Percentiles rank a stretch among this genome's conserved stretches.
phyloP scores from a whole-genome alignment of 2,797 vertebrate genomes.

The Sciurus carolinensis region DNA sequence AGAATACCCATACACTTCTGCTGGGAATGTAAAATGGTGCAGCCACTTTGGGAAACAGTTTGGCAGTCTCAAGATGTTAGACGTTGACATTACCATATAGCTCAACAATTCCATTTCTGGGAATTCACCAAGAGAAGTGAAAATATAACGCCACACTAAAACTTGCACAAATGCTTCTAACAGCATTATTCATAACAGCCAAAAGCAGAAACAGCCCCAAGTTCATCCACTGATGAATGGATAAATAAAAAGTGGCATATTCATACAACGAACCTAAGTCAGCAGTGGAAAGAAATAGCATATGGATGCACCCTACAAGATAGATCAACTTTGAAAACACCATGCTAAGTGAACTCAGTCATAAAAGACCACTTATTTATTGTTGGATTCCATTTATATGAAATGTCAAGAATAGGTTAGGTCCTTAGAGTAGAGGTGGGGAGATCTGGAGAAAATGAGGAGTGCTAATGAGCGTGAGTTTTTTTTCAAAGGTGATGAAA shows the following conservation, averaged over 20 bases:
- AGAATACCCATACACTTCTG: neutral
- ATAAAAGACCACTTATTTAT: neutral
- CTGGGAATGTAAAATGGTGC: neutral
- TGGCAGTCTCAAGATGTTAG: conserved; percentile 48
- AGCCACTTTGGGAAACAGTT: neutral
- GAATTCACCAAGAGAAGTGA: conserved; percentile 39
- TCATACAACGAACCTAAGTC: neutral
- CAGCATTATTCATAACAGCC: neutral
- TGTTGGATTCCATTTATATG: neutral
- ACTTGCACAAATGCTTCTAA: neutral
- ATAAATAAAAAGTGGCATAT: neutral
- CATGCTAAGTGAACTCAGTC: neutral
- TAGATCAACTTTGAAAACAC: neutral
- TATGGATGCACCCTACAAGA: neutral
- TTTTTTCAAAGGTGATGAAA: conserved; percentile 19
- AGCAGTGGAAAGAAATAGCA: conserved; percentile 6
- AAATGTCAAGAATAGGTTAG: neutral
- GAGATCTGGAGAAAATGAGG: neutral
- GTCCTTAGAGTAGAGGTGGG: neutral
- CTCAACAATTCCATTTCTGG: conserved; percentile 29
- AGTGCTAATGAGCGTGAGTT: neutral
- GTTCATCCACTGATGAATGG: neutral
- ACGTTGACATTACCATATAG: neutral
- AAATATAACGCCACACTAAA: conserved; percentile 1
- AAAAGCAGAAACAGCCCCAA: neutral